Evolutionary conservation across 2,113 vertebrate genomes (phyloP).

Genomic region (Coryphaenoides rupestris): DNA sequence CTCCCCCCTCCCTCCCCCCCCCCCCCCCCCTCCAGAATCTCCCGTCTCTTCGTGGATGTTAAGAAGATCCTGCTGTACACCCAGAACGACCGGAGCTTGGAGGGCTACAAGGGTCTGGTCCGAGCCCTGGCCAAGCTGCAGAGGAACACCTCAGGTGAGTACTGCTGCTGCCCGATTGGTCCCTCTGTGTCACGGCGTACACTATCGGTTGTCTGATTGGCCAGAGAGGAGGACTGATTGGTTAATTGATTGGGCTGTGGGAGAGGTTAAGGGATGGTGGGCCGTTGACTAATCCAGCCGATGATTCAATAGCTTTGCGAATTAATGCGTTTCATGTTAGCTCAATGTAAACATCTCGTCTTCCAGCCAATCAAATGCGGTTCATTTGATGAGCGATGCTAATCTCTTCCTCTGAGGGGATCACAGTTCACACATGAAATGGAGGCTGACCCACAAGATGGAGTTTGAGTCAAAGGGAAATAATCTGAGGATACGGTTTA

Average conservation of each 20-base stretch:
- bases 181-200: not conserved
- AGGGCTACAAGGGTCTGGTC: slow-evolving; percentile 71
- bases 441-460: not conserved
- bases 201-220: not conserved
- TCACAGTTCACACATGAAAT: not conserved
- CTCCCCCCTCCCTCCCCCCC: not conserved
- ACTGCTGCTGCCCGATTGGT: not conserved
- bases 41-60: slow-evolving; percentile 79
- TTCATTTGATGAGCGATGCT: not conserved
- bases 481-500: no score
- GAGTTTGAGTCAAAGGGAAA: not conserved
- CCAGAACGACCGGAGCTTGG: slow-evolving; percentile 84
- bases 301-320: not conserved
- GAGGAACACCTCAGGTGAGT: slow-evolving; percentile 78
- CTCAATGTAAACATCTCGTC: not conserved
- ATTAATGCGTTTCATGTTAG: not conserved
- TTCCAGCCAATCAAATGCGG: not conserved
- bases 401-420: not conserved
- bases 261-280: no score
- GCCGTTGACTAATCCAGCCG: no score
- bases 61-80: slow-evolving; percentile 89
- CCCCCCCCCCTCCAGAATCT: slow-evolving; percentile 55
- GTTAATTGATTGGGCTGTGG: no score
- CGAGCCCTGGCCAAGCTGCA: slow-evolving; percentile 78
- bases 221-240: no score